Evolutionary conservation across 1,140 invertebrate species (phyloP), one percentile per base, ranked within the genome.

Genomic region (Oryzaephilus surinamensis): DNA sequence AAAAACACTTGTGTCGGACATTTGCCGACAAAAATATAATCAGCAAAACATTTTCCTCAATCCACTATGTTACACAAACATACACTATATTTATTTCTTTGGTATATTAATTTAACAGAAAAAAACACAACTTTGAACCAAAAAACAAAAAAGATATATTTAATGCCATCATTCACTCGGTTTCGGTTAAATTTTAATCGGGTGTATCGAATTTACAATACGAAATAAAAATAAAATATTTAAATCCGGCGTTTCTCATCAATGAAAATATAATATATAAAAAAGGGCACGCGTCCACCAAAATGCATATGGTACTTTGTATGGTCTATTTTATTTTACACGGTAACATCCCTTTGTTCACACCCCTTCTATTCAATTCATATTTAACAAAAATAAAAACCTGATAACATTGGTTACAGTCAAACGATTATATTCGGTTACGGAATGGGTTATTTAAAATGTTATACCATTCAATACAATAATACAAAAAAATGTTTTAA

Each of bases 1-100:
- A 54, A 39, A 38, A 45, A 38, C 51, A 54, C 51, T 45, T 51
- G 51, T n/a, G n/a, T 36, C 33, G 33, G 33, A 36, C 33, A 36
- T 36, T 36, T 26, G 18, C 33, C 17, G 18, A 36, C 33, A 36
- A 36, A 36, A 20, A 36, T 36, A 36, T 36, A 36, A n/a, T n/a
- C n/a, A n/a, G n/a, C n/a, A n/a, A n/a, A n/a, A n/a, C n/a, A n/a
- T n/a, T n/a, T n/a, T n/a, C n/a, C n/a, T n/a, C n/a, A n/a, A n/a
- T n/a, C n/a, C n/a, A n/a, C n/a, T n/a, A n/a, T n/a, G n/a, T n/a
- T n/a, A n/a, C n/a, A n/a, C n/a, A n/a, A n/a, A n/a, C n/a, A n/a
- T n/a, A n/a, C n/a, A n/a, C n/a, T n/a, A n/a, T n/a, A n/a, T n/a
- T 16, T n/a, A n/a, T n/a, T n/a, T n/a, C n/a, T n/a, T n/a, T n/a